Base-by-base conservation (phyloP, 1,140 invertebrate genomes). In the Drosophila paulistorum region DNA sequence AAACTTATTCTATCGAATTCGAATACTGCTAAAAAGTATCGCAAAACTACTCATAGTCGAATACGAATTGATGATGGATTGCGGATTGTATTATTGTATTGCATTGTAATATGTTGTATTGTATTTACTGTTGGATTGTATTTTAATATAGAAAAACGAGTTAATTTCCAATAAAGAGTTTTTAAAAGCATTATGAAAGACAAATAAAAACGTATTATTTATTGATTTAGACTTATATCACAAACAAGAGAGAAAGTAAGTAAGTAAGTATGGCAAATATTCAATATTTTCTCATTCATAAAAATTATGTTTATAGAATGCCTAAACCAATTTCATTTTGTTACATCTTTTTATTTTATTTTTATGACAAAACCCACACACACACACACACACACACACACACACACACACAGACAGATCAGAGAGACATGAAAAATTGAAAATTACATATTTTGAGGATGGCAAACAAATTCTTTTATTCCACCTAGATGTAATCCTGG, bases 81-180 rank as follows among this genome's bases (percentile, higher is more conserved):
- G 51, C 54, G 63, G 30, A 30, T 83, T 71, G 74, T 65, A 84
- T 67, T 78, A 78, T 76, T 86, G 83, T 77, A 87, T 80, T 87
- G 84, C 76, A 77, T 89, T 89, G 74, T 74, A 83, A 84, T 89
- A 77, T 87, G 76, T 89, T 87, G 73, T 89, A 74, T 90, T 87
- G 80, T 90, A 90, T 90, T 90, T 79, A 90, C 77, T 89, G 87
- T 90, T 90, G 89, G 79, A 84, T 81, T 90, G 81, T 86, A 86
- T 87, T 90, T 89, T 79, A 83, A 83, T 83, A 90, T 89, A 89
- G 84, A 30, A 26, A 81, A 48, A 69, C 74, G 84, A 51, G 45
- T 89, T 89, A 70, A 86, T 84, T 87, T 87, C 69, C 68, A 83
- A 87, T 87, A 87, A 86, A 87, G 60, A 79, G 84, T 79, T 87